Percentiles rank a stretch among this genome's conserved stretches.
phyloP scores from a whole-genome alignment of 2,113 vertebrate species.

The Petaurus breviceps region DNA sequence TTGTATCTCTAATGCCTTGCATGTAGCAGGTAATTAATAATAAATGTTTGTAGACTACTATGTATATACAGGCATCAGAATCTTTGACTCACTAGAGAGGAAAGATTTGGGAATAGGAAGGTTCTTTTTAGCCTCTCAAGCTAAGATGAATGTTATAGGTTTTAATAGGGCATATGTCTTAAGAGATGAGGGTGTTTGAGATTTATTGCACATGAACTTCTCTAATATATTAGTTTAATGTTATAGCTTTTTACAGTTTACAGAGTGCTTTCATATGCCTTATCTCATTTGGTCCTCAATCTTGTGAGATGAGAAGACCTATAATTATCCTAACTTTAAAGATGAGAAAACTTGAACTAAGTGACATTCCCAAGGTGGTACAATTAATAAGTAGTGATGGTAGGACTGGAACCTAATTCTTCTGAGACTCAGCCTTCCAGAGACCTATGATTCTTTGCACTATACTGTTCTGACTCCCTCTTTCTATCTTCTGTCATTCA shows the following conservation, averaged over 20 bases:
- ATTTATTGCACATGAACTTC: neutral
- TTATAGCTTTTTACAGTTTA: no score
- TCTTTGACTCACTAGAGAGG: slow-evolving; percentile 6
- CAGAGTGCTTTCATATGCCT: neutral
- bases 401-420: neutral
- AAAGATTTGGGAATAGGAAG: neutral
- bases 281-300: neutral
- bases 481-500: neutral
- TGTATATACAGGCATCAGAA: neutral
- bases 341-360: neutral
- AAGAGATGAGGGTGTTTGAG: no score
- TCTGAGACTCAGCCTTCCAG: neutral
- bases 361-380: neutral
- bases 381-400: neutral
- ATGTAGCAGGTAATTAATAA: neutral
- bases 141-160: neutral
- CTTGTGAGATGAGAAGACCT: neutral
- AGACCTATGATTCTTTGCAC: neutral
- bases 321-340: neutral
- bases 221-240: neutral
- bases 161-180: neutral
- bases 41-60: neutral
- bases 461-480: neutral
- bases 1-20: neutral
- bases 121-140: neutral